Evolutionary conservation across 2,888 invertebrate species (phyloP).

Genomic region (Drosophila lutescens): DNA sequence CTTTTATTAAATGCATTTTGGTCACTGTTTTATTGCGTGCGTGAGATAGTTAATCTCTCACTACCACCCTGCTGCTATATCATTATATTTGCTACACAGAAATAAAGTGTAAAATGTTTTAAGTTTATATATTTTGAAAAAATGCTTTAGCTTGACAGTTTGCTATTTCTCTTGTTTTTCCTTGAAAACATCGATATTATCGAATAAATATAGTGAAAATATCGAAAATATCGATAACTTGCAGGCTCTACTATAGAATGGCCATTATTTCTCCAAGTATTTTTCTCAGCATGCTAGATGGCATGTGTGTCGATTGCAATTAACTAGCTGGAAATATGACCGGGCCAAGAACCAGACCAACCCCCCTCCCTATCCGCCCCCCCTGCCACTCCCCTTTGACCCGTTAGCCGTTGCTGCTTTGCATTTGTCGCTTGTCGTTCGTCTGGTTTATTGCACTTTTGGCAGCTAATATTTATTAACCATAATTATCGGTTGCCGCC

Average conservation of each 20-base stretch:
- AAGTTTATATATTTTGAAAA: too few relatives aligned
- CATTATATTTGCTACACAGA: constrained; percentile 1
- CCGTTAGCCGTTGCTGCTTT: constrained; percentile 12
- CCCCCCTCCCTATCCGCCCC: neutral
- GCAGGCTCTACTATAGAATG: too few relatives aligned
- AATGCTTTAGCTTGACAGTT: too few relatives aligned
- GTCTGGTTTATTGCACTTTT: constrained; percentile 71
- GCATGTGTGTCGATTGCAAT: constrained; percentile 54
- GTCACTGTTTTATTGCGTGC: neutral
- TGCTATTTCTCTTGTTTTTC: too few relatives aligned
- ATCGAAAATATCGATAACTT: too few relatives aligned
- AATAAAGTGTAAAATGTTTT: neutral
- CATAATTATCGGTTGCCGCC: constrained; percentile 60
- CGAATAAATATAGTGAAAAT: too few relatives aligned
- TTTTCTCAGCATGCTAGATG: constrained; percentile 8
- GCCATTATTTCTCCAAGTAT: neutral
- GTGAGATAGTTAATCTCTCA: neutral
- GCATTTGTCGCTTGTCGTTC: constrained; percentile 49
- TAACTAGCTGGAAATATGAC: constrained; percentile 56
- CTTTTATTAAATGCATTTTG: too few relatives aligned
- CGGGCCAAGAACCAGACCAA: constrained; percentile 25
- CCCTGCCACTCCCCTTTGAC: constrained; percentile 10
- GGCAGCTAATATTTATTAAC: constrained; percentile 75
- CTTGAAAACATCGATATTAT: too few relatives aligned
- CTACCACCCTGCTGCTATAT: neutral